A percentile compares a stretch with the other conserved stretches of the same genome.
Conservation (phyloP, 2,797 vertebrate genomes). For the Phalanger gymnotis region DNA sequence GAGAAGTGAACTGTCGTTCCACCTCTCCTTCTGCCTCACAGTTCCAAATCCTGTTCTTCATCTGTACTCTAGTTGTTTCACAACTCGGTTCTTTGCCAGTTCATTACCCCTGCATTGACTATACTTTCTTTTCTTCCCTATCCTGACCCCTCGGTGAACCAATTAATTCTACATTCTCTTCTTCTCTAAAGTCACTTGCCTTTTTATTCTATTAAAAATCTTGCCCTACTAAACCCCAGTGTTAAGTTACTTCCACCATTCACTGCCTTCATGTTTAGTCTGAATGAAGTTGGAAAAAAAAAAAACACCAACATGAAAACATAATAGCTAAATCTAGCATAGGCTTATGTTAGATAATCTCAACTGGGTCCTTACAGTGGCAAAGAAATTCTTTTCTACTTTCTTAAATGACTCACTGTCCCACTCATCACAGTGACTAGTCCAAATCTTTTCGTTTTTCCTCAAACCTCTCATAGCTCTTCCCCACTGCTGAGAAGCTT, state of each 20-base stretch:
- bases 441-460: background rate
- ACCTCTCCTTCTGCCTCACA: background rate
- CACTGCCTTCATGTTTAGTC: background rate
- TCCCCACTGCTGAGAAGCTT: background rate
- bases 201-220: background rate
- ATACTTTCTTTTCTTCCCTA: background rate
- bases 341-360: background rate
- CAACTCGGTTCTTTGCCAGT: background rate
- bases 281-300: background rate
- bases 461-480: background rate
- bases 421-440: background rate
- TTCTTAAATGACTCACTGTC: background rate
- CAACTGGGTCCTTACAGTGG: background rate
- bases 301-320: background rate
- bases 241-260: too few species aligned
- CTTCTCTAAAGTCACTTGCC: background rate
- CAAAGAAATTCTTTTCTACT: background rate
- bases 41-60: background rate
- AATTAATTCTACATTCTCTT: background rate
- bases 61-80: background rate
- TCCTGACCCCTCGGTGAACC: background rate
- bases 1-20: background rate
- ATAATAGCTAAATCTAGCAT: background rate
- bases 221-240: too few species aligned
- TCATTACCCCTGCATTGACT: background rate